Evolutionary conservation across 2,888 invertebrate species (phyloP).

Genomic region (Ctenicera cuprea): DNA sequence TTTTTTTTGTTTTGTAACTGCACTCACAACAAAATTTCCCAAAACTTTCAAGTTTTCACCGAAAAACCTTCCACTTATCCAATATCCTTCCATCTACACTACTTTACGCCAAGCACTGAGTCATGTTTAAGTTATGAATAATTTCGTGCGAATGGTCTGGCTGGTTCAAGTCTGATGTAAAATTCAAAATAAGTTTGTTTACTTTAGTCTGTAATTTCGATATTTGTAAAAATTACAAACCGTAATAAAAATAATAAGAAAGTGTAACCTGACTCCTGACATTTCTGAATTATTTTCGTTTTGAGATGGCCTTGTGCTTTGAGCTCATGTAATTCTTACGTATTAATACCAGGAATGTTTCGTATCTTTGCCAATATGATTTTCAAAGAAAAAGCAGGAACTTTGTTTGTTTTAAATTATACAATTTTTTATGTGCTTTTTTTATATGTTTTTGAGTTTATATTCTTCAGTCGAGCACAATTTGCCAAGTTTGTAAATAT

Average conservation of each 20-base stretch:
- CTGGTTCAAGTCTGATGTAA: neutral
- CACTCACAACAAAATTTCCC: no score
- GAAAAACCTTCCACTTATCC: neutral
- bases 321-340: neutral
- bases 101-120: constrained; percentile 14
- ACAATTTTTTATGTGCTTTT: no score
- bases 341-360: constrained; percentile 1
- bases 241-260: no score
- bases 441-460: no score
- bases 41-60: no score
- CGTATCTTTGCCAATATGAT: neutral
- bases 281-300: neutral
- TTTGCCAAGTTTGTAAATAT: no score
- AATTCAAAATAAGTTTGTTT: neutral
- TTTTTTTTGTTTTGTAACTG: no score
- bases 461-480: no score
- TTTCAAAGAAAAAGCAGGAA: neutral
- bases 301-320: constrained; percentile 12
- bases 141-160: constrained; percentile 2
- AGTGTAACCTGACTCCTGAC: no score
- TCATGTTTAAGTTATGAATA: constrained; percentile 13
- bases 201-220: neutral
- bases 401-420: neutral
- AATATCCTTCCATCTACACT: neutral
- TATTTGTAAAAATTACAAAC: no score